A percentile compares a stretch with the other conserved stretches of the same genome.
These are phyloP conservation scores for Mycalesis mineus DNA, from an alignment of 2,888 invertebrate species.

Conservation along the genomic window DNA sequence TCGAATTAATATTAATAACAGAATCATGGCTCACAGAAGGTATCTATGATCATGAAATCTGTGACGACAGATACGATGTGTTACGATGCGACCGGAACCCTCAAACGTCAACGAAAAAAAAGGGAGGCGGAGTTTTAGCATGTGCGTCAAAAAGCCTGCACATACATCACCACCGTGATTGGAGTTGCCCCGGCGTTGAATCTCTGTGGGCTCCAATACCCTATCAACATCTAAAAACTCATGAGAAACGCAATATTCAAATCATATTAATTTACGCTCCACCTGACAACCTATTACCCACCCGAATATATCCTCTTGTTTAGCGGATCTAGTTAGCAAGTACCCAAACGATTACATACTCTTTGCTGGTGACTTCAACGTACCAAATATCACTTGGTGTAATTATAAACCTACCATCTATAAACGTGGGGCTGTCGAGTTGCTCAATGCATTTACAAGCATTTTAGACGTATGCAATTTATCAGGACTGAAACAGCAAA, in stretches of 20 bases:
- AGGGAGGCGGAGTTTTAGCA: not conserved
- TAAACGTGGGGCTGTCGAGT: not conserved
- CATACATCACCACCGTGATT: not conserved
- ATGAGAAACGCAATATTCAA: too few species aligned
- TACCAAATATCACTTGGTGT: too few species aligned
- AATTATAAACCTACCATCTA: not conserved
- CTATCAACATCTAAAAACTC: too few species aligned
- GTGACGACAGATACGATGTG: conserved; percentile 1
- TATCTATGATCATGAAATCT: conserved; percentile 2
- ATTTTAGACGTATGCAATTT: not conserved
- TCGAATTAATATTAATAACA: not conserved
- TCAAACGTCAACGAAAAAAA: not conserved
- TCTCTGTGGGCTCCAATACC: too few species aligned
- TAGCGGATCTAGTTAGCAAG: not conserved
- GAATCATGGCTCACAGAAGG: too few species aligned
- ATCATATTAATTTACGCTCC: too few species aligned
- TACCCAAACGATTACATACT: not conserved
- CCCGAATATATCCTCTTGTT: too few species aligned
- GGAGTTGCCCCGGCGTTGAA: too few species aligned
- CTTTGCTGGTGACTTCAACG: too few species aligned
- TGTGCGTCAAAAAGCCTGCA: conserved; percentile 2
- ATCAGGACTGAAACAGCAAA: not conserved
- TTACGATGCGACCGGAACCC: not conserved
- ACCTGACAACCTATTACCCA: too few species aligned
- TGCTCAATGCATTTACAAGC: not conserved